Evolutionary conservation across 2,888 invertebrate species (phyloP), one percentile per base, ranked within the genome.

Genomic region (Mythimna impura): DNA sequence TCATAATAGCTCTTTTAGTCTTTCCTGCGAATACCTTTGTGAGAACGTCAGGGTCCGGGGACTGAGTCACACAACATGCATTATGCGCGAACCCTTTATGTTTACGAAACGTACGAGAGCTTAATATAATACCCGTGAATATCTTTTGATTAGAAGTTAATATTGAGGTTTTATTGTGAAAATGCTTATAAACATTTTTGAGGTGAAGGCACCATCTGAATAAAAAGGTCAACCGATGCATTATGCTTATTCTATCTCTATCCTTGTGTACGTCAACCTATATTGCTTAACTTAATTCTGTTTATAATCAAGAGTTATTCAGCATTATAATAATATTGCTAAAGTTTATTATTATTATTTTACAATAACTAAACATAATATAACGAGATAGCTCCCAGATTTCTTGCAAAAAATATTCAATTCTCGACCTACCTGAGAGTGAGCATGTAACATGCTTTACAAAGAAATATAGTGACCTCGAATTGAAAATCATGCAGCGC

Each of bases 401-500:
- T 82, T 82, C 64, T 71, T 72, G 80, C 71, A 81, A 92, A 91
- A 90, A 90, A 88, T 87, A 90, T 87, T 88, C 88, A 88, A 91
- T 90, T 91, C 89, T 90, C 91, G 90, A 90, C 91, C 89, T 85
- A 81, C 84, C 88, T 91, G 93, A 93, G 91, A 47, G 47, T 47
- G 89, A 91, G 90, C 91, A 92, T 93, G 91, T 91, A 91, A 92
- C 92, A 94, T 93, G 93, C 91, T 93, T 93, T 90, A 92, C 90
- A 91, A 91, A 94, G 92, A 93, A 90, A 93, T 91, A 91, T 90
- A 89, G 89, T 93, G 95, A 93, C 96, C 96, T 93, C 94, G 91
- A 95, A 94, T 94, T 93, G 92, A 94, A 94, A 94, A 94, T 94
- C 94, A 95, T 94, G 94, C 93, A 93, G 92, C 91, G 89, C 90